Percentiles rank a stretch among this genome's conserved stretches.
Evolutionary conservation across 1,140 invertebrate species (phyloP).

Genomic region (Brachionus paranguensis): DNA sequence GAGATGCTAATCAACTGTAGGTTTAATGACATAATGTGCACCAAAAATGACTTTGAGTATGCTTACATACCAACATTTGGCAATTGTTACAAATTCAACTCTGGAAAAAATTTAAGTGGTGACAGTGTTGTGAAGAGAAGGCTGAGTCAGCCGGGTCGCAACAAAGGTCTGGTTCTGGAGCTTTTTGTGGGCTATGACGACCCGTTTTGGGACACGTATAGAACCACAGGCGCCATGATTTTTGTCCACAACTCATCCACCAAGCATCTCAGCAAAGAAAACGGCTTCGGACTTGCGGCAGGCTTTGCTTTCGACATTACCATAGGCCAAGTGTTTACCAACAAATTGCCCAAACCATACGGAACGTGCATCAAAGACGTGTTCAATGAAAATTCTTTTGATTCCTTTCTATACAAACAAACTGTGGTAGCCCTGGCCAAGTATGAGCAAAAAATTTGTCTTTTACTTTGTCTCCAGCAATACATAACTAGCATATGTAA

Average conservation of each 20-base stretch:
- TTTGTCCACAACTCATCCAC: background rate
- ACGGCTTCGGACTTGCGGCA: background rate
- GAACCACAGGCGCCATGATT: background rate
- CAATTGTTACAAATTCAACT: constrained; percentile 32
- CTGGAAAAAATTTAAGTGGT: background rate
- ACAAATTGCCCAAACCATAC: background rate
- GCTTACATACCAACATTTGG: background rate
- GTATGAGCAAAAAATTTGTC: constrained; percentile 4
- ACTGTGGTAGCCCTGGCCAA: background rate
- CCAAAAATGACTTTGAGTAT: background rate
- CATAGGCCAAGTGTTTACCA: background rate
- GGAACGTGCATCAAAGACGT: background rate
- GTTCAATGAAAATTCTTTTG: background rate
- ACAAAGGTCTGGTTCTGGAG: background rate
- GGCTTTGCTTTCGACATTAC: background rate
- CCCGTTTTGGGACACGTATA: background rate
- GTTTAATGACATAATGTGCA: background rate
- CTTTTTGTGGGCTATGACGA: background rate
- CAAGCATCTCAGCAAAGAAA: background rate
- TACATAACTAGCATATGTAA: background rate
- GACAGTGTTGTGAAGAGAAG: background rate
- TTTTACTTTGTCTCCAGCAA: background rate
- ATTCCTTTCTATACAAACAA: background rate
- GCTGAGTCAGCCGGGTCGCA: background rate
- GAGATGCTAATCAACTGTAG: constrained; percentile 24